Percentiles rank a stretch among this genome's conserved stretches.
Evolutionary conservation across 23 tunicate genomes (phyloP).

Genomic region (Oikopleura dioica): DNA sequence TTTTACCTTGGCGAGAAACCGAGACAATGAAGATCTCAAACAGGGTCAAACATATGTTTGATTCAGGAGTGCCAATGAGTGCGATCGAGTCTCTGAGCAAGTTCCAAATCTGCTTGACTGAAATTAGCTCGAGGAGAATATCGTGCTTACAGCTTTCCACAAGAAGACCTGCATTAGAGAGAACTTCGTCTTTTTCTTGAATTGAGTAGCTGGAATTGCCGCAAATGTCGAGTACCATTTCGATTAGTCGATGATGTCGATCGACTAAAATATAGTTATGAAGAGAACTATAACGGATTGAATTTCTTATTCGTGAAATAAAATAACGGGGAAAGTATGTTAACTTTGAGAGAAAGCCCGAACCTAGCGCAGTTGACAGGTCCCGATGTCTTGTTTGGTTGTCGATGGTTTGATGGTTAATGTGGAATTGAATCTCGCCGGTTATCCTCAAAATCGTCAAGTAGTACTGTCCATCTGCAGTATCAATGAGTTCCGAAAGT

Average conservation of each 20-base stretch:
- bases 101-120: not conserved
- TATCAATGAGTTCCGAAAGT: not conserved
- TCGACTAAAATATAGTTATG: too few relatives aligned
- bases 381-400: not conserved
- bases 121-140: not conserved
- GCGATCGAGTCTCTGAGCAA: not conserved
- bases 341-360: too few relatives aligned
- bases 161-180: not conserved
- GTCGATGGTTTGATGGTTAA: not conserved
- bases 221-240: not conserved
- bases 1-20: not conserved
- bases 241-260: not conserved
- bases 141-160: not conserved
- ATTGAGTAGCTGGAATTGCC: not conserved
- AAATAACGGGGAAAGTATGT: too few relatives aligned
- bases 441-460: not conserved
- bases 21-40: constrained; percentile 6
- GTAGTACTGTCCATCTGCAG: not conserved
- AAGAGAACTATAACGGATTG: too few relatives aligned
- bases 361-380: not conserved
- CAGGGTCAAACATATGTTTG: not conserved
- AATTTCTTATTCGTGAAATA: too few relatives aligned
- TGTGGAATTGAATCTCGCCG: not conserved
- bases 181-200: not conserved
- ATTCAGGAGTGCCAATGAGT: not conserved